phyloP scores from a whole-genome alignment of 2,888 invertebrate species.

The Onthophagus sagittarius region DNA sequence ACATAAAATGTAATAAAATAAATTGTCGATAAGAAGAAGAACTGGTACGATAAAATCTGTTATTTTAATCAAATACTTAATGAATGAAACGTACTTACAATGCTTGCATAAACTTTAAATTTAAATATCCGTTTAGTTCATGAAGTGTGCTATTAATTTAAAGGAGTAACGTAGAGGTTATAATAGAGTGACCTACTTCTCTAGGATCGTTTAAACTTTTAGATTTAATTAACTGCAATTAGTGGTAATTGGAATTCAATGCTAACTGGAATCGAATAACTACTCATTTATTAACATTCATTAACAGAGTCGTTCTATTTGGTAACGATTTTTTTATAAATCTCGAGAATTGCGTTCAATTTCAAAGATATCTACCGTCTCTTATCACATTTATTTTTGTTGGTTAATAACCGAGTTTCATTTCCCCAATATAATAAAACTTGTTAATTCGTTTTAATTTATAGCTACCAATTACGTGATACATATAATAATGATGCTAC shows the following conservation, averaged over 20 bases:
- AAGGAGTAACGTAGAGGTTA: background rate
- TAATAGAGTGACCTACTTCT: background rate
- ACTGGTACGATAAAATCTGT: background rate
- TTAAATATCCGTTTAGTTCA: background rate
- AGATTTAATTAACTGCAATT: background rate
- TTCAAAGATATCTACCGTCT: background rate
- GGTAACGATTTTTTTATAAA: background rate
- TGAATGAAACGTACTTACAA: background rate
- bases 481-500: background rate
- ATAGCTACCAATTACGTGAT: background rate
- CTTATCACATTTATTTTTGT: background rate
- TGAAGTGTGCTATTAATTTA: background rate
- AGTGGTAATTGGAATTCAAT: background rate
- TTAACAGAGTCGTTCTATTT: no score
- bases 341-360: background rate
- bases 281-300: background rate
- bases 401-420: background rate
- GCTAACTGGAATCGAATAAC: background rate
- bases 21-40: background rate
- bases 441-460: background rate
- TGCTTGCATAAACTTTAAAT: background rate
- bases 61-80: background rate
- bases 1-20: background rate
- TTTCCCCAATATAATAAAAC: background rate
- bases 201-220: background rate